These are phyloP conservation scores for Calycopis cecrops DNA, from an alignment of 1,140 invertebrate species.

Conservation along the genomic window DNA sequence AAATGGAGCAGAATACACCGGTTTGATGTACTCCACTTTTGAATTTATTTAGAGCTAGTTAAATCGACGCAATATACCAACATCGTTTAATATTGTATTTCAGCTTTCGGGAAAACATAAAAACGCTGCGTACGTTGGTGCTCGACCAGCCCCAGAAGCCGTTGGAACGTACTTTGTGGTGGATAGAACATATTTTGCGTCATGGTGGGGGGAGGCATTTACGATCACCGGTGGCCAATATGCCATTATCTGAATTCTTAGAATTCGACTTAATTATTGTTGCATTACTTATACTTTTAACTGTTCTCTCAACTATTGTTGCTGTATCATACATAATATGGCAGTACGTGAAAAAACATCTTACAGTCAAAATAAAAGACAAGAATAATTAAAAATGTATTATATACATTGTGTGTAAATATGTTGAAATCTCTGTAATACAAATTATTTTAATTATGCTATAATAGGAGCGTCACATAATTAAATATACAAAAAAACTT, in stretches of 20 bases:
- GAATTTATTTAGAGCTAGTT: too few species aligned
- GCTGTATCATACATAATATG: not conserved
- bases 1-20: too few species aligned
- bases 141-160: conserved; percentile 68
- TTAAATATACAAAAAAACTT: too few species aligned
- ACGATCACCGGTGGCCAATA: conserved; percentile 52
- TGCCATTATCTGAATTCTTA: conserved; percentile 29
- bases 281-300: not conserved
- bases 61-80: too few species aligned
- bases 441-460: too few species aligned
- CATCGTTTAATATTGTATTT: conserved; percentile 13
- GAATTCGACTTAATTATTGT: not conserved
- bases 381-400: too few species aligned
- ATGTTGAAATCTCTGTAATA: too few species aligned
- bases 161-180: conserved; percentile 60
- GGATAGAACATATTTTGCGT: conserved; percentile 63
- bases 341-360: too few species aligned
- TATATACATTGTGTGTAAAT: too few species aligned
- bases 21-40: too few species aligned
- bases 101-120: conserved; percentile 36
- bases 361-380: too few species aligned
- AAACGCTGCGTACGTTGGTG: conserved; percentile 45
- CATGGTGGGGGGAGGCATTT: conserved; percentile 69
- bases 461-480: too few species aligned
- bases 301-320: not conserved